Conservation (phyloP, 2,888 invertebrate species). For the Leptarthrus brevirostris region DNA sequence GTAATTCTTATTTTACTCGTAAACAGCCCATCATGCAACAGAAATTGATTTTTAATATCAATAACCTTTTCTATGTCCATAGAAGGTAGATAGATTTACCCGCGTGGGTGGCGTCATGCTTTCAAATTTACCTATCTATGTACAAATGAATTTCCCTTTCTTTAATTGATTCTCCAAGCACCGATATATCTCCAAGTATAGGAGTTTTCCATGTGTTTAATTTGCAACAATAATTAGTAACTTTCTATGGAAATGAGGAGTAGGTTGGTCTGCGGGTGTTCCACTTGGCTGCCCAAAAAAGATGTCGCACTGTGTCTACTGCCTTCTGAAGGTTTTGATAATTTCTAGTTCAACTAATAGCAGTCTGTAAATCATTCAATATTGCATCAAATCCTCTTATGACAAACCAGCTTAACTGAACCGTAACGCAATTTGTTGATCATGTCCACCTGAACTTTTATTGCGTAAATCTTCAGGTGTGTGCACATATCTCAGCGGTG, state of each 20-base stretch:
- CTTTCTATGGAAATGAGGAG: background rate
- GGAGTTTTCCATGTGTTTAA: no score
- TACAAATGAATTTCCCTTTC: no score
- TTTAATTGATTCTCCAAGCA: no score
- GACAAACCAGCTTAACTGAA: background rate
- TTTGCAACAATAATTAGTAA: no score
- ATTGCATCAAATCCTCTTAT: background rate
- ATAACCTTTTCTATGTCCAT: no score
- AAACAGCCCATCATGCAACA: background rate
- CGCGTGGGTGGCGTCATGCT: no score
- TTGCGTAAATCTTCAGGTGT: background rate
- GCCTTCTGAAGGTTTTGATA: conserved; percentile 20
- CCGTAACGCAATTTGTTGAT: background rate
- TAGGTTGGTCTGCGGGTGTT: background rate
- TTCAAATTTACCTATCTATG: no score
- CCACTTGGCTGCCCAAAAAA: background rate
- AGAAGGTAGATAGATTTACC: no score
- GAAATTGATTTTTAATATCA: background rate
- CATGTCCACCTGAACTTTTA: background rate
- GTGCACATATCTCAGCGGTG: background rate
- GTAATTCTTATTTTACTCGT: background rate
- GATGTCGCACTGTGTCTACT: background rate
- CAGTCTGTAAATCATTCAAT: conserved; percentile 10
- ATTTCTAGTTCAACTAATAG: conserved; percentile 9
- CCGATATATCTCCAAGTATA: no score